Conservation (phyloP, 2,888 invertebrate genomes). For the Dichetophora obliterata region DNA sequence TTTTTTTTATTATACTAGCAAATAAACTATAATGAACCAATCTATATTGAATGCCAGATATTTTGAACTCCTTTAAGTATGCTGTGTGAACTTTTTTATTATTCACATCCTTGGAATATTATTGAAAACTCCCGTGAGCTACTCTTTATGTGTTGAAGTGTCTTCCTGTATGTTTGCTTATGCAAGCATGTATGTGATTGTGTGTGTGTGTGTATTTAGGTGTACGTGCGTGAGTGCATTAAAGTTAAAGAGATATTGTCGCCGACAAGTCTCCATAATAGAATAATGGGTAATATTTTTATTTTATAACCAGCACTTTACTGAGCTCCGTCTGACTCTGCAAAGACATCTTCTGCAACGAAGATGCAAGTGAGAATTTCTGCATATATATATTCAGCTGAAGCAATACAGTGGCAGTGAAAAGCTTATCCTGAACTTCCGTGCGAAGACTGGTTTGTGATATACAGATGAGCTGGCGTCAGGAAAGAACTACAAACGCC, state of each 20-base stretch:
- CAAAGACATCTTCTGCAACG: background rate
- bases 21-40: background rate
- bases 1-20: too few relatives aligned
- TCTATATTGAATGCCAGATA: background rate
- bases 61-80: constrained; percentile 18
- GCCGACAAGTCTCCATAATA: constrained; percentile 68
- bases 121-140: constrained; percentile 15
- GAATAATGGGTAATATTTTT: constrained; percentile 69
- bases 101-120: constrained; percentile 20
- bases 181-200: constrained; percentile 40
- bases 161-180: constrained; percentile 30
- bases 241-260: constrained; percentile 59
- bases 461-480: constrained; percentile 21
- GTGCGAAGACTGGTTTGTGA: background rate
- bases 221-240: constrained; percentile 40
- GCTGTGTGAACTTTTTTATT: constrained; percentile 31
- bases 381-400: constrained; percentile 33
- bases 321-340: background rate
- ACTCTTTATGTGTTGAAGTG: background rate
- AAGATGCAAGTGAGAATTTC: background rate
- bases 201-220: constrained; percentile 36
- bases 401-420: constrained; percentile 1
- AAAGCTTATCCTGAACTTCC: constrained; percentile 5
- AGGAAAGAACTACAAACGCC: background rate
- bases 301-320: constrained; percentile 62